These are phyloP conservation scores for Apeltes quadracus DNA, from an alignment of 2,113 vertebrate genomes.

Conservation along the genomic window DNA sequence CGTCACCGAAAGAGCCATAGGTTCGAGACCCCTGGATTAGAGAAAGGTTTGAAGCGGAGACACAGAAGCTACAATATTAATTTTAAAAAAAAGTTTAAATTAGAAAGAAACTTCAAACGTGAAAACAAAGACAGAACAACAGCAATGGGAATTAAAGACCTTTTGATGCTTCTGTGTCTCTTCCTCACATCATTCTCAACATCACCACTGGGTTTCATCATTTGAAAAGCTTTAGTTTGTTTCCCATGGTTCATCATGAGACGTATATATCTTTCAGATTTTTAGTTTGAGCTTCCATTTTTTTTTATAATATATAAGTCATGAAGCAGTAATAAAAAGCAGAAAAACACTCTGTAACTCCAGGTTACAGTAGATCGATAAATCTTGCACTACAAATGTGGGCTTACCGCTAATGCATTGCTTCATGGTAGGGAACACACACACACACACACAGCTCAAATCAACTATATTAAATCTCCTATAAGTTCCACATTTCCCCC, in stretches of 20 bases:
- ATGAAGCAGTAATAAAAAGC: not conserved
- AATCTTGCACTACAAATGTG: slow-evolving; percentile 21
- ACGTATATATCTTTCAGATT: not conserved
- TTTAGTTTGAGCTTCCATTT: not conserved
- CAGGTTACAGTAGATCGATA: slow-evolving; percentile 21
- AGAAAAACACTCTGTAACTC: not conserved
- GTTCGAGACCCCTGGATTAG: no score
- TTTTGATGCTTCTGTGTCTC: not conserved
- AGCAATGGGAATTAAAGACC: not conserved
- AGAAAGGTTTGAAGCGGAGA: not conserved
- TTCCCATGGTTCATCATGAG: not conserved
- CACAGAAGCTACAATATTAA: not conserved
- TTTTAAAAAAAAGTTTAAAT: slow-evolving; percentile 11
- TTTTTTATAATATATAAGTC: not conserved
- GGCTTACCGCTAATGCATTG: slow-evolving; percentile 12
- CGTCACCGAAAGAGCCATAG: no score
- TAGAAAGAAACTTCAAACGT: not conserved
- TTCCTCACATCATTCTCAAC: not conserved
- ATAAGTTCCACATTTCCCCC: not conserved
- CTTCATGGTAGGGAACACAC: slow-evolving; percentile 24
- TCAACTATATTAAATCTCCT: not conserved
- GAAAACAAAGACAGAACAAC: not conserved
- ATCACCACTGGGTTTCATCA: not conserved
- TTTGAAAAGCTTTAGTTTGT: slow-evolving; percentile 4
- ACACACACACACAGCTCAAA: not conserved